These are phyloP conservation scores for Porites australiensis DNA, from an alignment of 64 coral and sea anemone species.

Conservation along the genomic window DNA sequence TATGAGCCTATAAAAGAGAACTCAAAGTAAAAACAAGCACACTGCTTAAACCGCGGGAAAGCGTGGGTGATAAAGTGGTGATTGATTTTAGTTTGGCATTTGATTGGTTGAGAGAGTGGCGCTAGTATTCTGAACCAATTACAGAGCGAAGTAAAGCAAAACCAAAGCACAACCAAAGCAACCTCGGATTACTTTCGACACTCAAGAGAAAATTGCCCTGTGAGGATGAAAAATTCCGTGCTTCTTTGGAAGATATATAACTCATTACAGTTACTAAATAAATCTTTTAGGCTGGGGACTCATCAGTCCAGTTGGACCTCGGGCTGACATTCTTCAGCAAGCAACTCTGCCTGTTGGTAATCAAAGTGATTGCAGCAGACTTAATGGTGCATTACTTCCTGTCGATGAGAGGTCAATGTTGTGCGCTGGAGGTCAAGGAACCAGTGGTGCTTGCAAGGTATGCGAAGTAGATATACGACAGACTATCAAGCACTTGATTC, in stretches of 20 bases:
- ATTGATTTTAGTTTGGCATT: background rate
- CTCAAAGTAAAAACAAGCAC: too few species aligned
- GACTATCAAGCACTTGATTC: too few species aligned
- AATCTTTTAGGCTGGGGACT: conserved; percentile 54
- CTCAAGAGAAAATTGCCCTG: too few species aligned
- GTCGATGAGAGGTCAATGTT: conserved; percentile 18
- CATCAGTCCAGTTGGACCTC: conserved; percentile 32
- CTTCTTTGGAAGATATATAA: background rate
- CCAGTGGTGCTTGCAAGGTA: conserved; percentile 26
- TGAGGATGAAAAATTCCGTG: background rate
- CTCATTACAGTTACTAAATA: too few species aligned
- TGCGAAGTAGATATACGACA: background rate
- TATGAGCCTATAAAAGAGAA: too few species aligned
- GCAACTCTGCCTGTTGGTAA: conserved; percentile 54
- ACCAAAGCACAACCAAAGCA: too few species aligned
- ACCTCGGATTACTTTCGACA: too few species aligned
- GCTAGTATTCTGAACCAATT: too few species aligned
- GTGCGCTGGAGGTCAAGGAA: conserved; percentile 24
- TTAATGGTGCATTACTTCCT: background rate
- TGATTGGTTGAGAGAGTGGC: background rate
- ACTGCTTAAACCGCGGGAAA: too few species aligned
- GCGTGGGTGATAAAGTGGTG: too few species aligned
- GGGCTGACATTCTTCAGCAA: conserved; percentile 54
- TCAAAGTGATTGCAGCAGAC: conserved; percentile 16
- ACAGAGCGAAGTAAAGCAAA: too few species aligned